Base-by-base conservation (phyloP, 1,140 invertebrate species). In the Drosophila pallidifrons region DNA sequence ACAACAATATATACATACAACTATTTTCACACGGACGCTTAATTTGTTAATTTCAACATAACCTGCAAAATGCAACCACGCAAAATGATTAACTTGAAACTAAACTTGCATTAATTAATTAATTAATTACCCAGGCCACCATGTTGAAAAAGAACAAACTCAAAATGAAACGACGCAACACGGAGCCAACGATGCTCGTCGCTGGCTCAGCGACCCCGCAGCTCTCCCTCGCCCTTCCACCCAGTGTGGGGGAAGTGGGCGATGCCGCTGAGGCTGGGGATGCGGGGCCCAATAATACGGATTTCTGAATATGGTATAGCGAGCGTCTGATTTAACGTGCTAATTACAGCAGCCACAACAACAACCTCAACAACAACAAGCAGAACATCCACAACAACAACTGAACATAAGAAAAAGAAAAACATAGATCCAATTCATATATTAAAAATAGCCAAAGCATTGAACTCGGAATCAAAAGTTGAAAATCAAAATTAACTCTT, bases 141-240 rank as follows among this genome's bases (percentile, higher is more conserved):
- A 97, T 97, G 96, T 94, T 97, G 94, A 97, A 97, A 95, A 96
- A 97, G 94, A 96, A 96, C 95, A 98, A 98, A 94, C 96, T 96
- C 92, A 98, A 98, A 95, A 98, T 98, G 95, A 98, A 98, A 94
- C 94, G 97, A 70, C 95, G 97, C 91, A 98, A 98, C 94, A 98
- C 98, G 70, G 97, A 97, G 94, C 96, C 98, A 69, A 96, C 95
- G 68, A 98, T 98, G 93, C 95, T 96, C 59, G 95, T 96, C 46
- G 96, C 83, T 13, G 90, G 88, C 38, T 74, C 96, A 5, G 94
- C 96, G 93, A 87, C 92, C 20, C 86, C 92, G 7, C 93, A 93
- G 77, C 92, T 94, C 63, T 93, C 94, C 43, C 93, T 95, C 75
- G 93, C 94, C 78, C 93, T 94, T 63, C 93, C 94, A 45, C 91